These are phyloP conservation scores for Neoniphon sammara DNA, from an alignment of 2,797 vertebrate genomes.

Conservation along the genomic window DNA sequence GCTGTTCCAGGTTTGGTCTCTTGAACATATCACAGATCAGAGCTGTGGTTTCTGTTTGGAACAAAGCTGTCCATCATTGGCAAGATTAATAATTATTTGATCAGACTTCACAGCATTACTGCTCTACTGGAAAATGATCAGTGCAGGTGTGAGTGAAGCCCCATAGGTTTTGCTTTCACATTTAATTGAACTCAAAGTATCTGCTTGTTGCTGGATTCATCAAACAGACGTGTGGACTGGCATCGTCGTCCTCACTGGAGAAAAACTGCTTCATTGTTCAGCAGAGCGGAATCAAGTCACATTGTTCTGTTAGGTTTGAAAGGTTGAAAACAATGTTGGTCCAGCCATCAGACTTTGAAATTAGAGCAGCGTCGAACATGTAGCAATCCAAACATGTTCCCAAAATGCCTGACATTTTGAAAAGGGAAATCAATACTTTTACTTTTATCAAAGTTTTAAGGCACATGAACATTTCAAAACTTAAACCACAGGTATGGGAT, in stretches of 20 bases:
- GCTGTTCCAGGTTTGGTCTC: too few relatives aligned
- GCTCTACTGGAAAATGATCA: constrained; percentile 1
- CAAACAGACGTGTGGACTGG: too few relatives aligned
- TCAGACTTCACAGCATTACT: constrained; percentile 16
- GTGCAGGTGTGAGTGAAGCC: constrained; percentile 8
- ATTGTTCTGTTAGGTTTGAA: too few relatives aligned
- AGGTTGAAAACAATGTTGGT: too few relatives aligned
- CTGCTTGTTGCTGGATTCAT: too few relatives aligned
- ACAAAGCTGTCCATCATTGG: not conserved
- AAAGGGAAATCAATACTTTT: not conserved
- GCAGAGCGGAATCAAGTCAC: too few relatives aligned
- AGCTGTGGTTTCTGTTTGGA: not conserved
- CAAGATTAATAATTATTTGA: not conserved
- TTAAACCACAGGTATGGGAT: too few relatives aligned
- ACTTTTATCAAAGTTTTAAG: not conserved
- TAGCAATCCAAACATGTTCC: not conserved
- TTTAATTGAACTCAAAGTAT: too few relatives aligned
- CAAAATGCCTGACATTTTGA: not conserved
- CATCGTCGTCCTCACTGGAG: too few relatives aligned
- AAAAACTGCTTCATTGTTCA: too few relatives aligned
- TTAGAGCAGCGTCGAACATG: not conserved
- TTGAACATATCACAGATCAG: too few relatives aligned
- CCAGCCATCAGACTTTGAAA: not conserved
- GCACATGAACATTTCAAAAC: too few relatives aligned
- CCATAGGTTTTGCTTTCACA: not conserved